phyloP scores from a whole-genome alignment of 2,888 invertebrate species.

The Coenonympha arcania region DNA sequence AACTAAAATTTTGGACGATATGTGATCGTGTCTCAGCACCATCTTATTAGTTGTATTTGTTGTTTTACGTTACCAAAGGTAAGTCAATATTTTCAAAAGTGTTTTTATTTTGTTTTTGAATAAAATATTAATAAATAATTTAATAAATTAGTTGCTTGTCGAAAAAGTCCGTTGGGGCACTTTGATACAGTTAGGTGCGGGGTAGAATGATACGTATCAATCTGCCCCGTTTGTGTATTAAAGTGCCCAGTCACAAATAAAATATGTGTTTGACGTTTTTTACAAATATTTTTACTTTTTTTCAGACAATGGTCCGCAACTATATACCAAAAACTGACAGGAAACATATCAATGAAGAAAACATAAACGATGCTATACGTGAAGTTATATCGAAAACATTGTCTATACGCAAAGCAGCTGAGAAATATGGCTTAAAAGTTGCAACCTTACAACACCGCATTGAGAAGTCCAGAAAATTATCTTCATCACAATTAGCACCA shows the following conservation, averaged over 20 bases:
- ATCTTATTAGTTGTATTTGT: slow-evolving; percentile 20
- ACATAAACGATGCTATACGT: slow-evolving; percentile 24
- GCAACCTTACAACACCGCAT: slow-evolving; percentile 27
- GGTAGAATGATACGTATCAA: slow-evolving; percentile 27
- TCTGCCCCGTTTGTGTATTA: no score
- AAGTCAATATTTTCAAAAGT: slow-evolving; percentile 20
- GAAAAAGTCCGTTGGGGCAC: slow-evolving; percentile 3
- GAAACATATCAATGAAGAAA: slow-evolving; percentile 27
- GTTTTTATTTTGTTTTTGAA: slow-evolving; percentile 18
- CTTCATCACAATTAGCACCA: slow-evolving; percentile 13
- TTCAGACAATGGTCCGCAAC: background rate
- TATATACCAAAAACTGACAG: background rate
- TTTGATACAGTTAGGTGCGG: background rate
- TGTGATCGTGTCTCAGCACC: slow-evolving; percentile 26
- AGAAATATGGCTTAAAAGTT: slow-evolving; percentile 27
- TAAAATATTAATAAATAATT: no score
- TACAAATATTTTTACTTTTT: slow-evolving; percentile 9
- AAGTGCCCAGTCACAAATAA: slow-evolving; percentile 19
- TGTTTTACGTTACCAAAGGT: slow-evolving; percentile 23
- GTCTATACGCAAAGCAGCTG: slow-evolving; percentile 25
- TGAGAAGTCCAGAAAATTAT: slow-evolving; percentile 26
- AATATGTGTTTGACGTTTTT: no score
- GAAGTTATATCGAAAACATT: no score
- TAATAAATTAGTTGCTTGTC: slow-evolving; percentile 22
- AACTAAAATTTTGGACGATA: slow-evolving; percentile 24